phyloP scores from a whole-genome alignment of 2,113 vertebrate species.

The Canis aureus region DNA sequence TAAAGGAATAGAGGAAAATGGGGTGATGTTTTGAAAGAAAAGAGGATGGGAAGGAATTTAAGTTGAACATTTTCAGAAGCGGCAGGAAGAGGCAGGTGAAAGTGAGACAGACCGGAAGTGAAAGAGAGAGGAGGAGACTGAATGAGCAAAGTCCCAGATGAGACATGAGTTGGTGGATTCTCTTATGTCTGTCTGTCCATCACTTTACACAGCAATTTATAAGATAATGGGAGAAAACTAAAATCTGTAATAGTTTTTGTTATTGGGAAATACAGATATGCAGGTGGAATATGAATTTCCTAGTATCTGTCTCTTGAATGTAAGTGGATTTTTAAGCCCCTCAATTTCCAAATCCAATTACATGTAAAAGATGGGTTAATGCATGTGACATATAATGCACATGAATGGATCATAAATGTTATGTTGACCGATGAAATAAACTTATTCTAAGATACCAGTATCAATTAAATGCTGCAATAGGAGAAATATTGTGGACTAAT shows the following conservation, averaged over 20 bases:
- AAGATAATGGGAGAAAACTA: background rate
- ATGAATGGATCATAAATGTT: background rate
- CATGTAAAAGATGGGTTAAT: background rate
- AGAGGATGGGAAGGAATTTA: background rate
- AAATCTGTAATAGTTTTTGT: background rate
- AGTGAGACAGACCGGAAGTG: background rate
- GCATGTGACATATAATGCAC: background rate
- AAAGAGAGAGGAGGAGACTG: background rate
- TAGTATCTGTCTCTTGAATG: background rate
- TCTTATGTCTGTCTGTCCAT: background rate
- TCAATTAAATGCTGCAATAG: background rate
- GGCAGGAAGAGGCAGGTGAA: background rate
- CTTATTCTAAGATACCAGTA: background rate
- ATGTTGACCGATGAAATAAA: background rate
- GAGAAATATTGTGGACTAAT: background rate
- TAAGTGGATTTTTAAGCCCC: background rate
- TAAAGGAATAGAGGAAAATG: background rate
- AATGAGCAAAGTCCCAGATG: accelerated
- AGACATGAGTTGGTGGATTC: background rate
- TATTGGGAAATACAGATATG: background rate
- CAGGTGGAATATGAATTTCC: background rate
- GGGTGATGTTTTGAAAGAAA: background rate
- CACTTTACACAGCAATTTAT: background rate
- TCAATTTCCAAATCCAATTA: background rate
- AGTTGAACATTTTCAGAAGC: background rate